phyloP scores from a whole-genome alignment of 2,113 vertebrate species.

The Oreamnos americanus region DNA sequence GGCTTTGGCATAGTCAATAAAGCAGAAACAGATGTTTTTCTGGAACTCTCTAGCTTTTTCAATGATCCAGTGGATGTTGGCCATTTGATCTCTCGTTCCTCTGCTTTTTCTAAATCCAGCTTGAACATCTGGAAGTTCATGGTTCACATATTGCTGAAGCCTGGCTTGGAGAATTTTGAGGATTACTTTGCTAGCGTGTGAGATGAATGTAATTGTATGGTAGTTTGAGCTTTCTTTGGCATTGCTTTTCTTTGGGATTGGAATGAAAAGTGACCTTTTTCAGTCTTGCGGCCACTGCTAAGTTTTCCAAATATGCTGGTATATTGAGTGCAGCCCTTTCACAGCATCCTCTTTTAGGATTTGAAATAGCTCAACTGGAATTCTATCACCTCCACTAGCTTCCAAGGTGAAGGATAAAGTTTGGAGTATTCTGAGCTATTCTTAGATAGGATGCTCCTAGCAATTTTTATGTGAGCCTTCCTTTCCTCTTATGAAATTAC shows the following conservation, averaged over 20 bases:
- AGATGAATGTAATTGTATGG: neutral
- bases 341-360: neutral
- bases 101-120: neutral
- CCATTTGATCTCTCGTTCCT: neutral
- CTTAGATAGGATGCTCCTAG: neutral
- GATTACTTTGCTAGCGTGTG: accelerated
- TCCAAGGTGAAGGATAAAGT: neutral
- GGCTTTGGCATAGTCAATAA: no score
- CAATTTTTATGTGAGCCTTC: neutral
- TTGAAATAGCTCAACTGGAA: neutral
- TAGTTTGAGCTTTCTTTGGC: neutral
- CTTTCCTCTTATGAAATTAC: neutral
- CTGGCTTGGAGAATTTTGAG: neutral
- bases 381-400: neutral
- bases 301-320: neutral
- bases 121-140: neutral
- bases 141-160: accelerated
- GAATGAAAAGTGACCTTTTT: neutral
- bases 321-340: neutral
- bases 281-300: neutral
- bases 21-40: no score
- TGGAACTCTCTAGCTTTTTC: no score
- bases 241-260: neutral
- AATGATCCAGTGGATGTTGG: no score
- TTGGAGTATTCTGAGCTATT: neutral